These are phyloP conservation scores for Sciaenops ocellatus DNA, from an alignment of 2,797 vertebrate species.

Conservation along the genomic window DNA sequence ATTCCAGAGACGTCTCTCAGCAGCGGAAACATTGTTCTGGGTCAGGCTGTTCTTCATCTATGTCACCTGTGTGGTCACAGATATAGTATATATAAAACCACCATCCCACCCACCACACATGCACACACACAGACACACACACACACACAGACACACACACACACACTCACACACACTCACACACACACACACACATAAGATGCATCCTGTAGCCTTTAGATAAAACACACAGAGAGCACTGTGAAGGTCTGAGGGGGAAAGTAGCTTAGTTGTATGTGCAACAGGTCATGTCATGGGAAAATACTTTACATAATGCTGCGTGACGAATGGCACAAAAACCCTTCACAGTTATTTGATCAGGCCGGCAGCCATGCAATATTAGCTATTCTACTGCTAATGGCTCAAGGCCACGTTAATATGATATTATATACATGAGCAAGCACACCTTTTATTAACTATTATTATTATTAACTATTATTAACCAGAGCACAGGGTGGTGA, in stretches of 20 bases:
- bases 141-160: neutral
- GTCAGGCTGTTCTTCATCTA: neutral
- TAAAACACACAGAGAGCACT: neutral
- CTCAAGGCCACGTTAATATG: neutral
- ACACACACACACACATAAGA: neutral
- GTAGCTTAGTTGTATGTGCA: neutral
- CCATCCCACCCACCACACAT: neutral
- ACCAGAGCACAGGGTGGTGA: neutral
- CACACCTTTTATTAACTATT: neutral
- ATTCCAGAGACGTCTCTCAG: slow-evolving; percentile 28
- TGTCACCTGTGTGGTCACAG: neutral
- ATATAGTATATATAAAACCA: neutral
- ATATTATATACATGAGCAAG: neutral
- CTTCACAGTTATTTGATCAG: neutral
- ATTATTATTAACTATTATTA: neutral
- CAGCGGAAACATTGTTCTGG: slow-evolving; percentile 11
- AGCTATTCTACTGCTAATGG: neutral
- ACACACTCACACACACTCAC: neutral
- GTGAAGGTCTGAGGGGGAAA: too few species aligned
- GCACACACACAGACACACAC: neutral
- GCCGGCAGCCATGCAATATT: neutral
- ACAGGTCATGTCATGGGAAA: slow-evolving; percentile 25
- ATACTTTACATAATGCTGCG: neutral
- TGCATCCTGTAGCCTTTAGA: slow-evolving; percentile 5
- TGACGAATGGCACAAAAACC: neutral